Evolutionary conservation across 1,140 invertebrate genomes (phyloP), one percentile per base, ranked within the genome.

Genomic region (Anastatus disparis): DNA sequence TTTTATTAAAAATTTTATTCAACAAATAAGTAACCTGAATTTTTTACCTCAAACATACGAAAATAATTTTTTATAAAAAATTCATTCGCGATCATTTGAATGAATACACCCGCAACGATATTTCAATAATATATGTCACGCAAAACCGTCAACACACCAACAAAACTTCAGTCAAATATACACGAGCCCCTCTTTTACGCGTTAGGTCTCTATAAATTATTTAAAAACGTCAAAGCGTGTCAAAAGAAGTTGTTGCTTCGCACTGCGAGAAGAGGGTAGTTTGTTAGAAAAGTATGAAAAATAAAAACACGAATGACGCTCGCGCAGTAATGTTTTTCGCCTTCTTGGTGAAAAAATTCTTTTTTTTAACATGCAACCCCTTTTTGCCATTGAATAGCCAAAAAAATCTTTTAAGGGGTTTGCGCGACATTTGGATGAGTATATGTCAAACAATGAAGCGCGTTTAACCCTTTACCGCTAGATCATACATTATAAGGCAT

Each of bases 401-500:
- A 67, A 67, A 58, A 27, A 31, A 10, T n/a, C n/a, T n/a, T n/a
- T n/a, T 42, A 2, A 3, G 31, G 26, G 26, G 26, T n/a, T n/a
- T 17, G n/a, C 12, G n/a, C 27, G n/a, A 42, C 17, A 59, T 3
- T 40, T 13, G 20, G 24, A 40, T 40, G 22, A 31, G n/a, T n/a
- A n/a, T n/a, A n/a, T n/a, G n/a, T n/a, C n/a, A n/a, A n/a, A n/a
- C n/a, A n/a, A n/a, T n/a, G n/a, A n/a, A n/a, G n/a, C n/a, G n/a
- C n/a, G n/a, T 22, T 17, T 40, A 58, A 64, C 59, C 53, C 53
- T 26, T 58, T 59, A 22, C 61, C 24, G n/a, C n/a, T n/a, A 61
- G 29, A 29, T 52, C 59, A 29, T 66, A 29, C 61, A 58, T 71
- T 59, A 71, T 56, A 59, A 55, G 38, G 61, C n/a, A 13, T 62